phyloP scores from a whole-genome alignment of 23 tunicate genomes.

The Corella eumyota region DNA sequence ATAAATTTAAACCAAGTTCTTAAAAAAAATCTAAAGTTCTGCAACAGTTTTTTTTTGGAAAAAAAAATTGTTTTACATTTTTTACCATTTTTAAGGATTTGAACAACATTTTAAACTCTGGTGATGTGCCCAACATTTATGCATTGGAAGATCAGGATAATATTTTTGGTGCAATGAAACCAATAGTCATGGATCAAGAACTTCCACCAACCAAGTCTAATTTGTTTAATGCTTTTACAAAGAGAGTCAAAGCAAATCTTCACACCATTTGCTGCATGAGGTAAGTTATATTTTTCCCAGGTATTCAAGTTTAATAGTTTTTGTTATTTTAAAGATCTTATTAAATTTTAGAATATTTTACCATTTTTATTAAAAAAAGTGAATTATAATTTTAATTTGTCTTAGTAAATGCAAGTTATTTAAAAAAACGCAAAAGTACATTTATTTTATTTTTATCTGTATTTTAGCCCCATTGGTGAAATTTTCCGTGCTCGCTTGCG shows the following conservation, averaged over 20 bases:
- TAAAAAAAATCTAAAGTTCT: too few relatives aligned
- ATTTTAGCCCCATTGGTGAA: slow-evolving; percentile 93
- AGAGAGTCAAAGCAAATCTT: slow-evolving; percentile 75
- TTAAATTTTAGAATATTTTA: background rate
- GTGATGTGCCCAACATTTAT: slow-evolving; percentile 99
- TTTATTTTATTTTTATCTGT: background rate
- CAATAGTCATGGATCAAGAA: slow-evolving; percentile 81
- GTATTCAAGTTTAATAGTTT: background rate
- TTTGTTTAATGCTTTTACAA: slow-evolving; percentile 90
- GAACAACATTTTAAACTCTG: slow-evolving; percentile 95
- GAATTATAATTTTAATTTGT: background rate
- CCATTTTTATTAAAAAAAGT: background rate
- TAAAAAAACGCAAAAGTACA: too few relatives aligned
- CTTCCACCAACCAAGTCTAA: slow-evolving; percentile 97
- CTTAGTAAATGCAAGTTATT: background rate
- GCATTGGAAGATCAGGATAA: slow-evolving; percentile 87
- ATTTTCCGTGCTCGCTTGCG: slow-evolving; percentile 99
- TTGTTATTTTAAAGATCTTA: background rate
- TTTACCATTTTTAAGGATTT: too few relatives aligned
- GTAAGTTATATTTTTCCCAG: slow-evolving; percentile 22
- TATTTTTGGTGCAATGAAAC: slow-evolving; percentile 88
- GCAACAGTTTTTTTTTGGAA: too few relatives aligned
- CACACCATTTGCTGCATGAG: slow-evolving; percentile 96
- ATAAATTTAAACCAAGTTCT: background rate
- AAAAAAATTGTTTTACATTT: too few relatives aligned